Conservation (phyloP, 1,140 invertebrate species). For the Cecropterus lyciades region DNA sequence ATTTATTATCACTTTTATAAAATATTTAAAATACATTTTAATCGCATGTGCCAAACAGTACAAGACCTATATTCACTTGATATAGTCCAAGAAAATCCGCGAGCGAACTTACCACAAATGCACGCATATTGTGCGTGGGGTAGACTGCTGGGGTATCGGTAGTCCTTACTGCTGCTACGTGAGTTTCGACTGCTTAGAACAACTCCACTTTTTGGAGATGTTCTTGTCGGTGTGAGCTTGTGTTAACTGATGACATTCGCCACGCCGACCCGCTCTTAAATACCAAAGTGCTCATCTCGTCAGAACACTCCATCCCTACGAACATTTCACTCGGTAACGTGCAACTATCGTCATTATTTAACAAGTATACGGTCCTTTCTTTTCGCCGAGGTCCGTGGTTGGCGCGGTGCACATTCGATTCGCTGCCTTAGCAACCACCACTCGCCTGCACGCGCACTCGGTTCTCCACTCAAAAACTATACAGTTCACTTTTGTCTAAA, state of each 20-base stretch:
- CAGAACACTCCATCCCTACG: conserved; percentile 78
- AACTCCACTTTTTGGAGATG: conserved; percentile 71
- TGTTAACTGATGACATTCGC: conserved; percentile 82
- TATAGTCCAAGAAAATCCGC: conserved; percentile 44
- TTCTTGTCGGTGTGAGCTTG: conserved; percentile 69
- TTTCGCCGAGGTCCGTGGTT: conserved; percentile 66
- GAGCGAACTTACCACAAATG: conserved; percentile 75
- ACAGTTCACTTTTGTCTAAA: conserved; percentile 39
- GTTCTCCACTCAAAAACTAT: conserved; percentile 18
- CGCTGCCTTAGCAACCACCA: conserved; percentile 64
- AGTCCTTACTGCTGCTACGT: conserved; percentile 53
- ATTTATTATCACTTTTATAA: conserved; percentile 25
- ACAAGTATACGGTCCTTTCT: conserved; percentile 79
- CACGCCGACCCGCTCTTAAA: conserved; percentile 78
- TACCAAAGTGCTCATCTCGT: conserved; percentile 79
- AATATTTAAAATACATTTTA: conserved; percentile 34
- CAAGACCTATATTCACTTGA: conserved; percentile 32
- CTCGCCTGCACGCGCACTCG: conserved; percentile 48
- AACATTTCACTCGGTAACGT: conserved; percentile 78
- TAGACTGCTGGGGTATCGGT: conserved; percentile 39
- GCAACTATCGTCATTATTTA: conserved; percentile 82
- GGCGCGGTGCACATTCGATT: conserved; percentile 64
- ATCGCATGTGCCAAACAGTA: conserved; percentile 66
- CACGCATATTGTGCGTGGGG: conserved; percentile 74
- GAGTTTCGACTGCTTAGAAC: conserved; percentile 48